phyloP scores from a whole-genome alignment of 2,797 vertebrate species.

The Pyrocephalus nanus region DNA sequence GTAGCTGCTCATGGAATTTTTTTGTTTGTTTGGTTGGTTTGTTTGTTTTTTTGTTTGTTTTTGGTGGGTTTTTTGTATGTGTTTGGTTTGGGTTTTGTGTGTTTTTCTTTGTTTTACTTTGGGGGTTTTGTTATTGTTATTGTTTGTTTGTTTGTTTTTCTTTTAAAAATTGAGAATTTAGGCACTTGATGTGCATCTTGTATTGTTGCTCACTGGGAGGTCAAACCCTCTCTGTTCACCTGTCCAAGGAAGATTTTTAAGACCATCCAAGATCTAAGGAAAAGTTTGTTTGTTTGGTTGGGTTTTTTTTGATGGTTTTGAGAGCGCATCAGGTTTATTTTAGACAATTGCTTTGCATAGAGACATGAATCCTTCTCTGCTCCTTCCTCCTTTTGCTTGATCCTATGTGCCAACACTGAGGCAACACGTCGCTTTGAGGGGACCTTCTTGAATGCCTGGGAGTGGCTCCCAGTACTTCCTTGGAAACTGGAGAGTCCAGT shows the following conservation, averaged over 20 bases:
- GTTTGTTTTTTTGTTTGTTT: neutral
- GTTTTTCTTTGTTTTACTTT: no score
- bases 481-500: fast-evolving
- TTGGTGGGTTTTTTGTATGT: no score
- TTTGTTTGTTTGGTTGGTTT: no score
- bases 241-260: neutral
- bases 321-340: neutral
- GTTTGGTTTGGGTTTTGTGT: no score
- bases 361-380: neutral
- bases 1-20: neutral
- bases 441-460: neutral
- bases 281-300: no score
- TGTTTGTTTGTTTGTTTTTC: no score
- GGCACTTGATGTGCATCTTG: no score
- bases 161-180: neutral
- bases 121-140: no score
- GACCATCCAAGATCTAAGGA: neutral
- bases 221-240: neutral
- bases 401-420: neutral
- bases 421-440: fast-evolving
- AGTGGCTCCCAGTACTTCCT: fast-evolving
- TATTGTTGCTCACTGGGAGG: neutral
- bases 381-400: neutral
- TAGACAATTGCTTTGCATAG: neutral
- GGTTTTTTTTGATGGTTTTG: fast-evolving